Evolutionary conservation across 2,797 vertebrate genomes (phyloP).

Genomic region (Parauchenoglanis punctatus): DNA sequence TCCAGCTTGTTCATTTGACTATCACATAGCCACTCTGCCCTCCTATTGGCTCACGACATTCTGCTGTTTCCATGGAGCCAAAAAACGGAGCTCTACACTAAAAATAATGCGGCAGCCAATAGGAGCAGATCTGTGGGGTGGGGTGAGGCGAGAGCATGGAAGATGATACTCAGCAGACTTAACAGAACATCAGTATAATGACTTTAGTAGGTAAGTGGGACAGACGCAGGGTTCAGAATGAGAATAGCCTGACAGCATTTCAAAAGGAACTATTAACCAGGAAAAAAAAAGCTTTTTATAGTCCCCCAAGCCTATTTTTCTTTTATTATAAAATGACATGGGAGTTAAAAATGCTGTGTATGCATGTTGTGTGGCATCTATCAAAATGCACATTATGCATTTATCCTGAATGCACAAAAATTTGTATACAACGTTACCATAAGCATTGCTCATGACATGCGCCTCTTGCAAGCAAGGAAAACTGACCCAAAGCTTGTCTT

Average conservation of each 20-base stretch:
- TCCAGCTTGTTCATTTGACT: slow-evolving; percentile 54
- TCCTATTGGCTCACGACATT: slow-evolving; percentile 60
- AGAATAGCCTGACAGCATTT: slow-evolving; percentile 10
- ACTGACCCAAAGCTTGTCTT: neutral
- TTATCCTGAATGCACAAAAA: neutral
- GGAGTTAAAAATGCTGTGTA: neutral
- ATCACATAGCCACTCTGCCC: slow-evolving; percentile 43
- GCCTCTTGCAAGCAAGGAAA: neutral
- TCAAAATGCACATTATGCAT: neutral
- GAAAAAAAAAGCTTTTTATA: neutral
- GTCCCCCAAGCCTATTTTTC: neutral
- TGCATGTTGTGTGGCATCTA: neutral
- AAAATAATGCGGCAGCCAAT: slow-evolving; percentile 60
- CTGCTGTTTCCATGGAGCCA: slow-evolving; percentile 68
- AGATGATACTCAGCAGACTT: slow-evolving; percentile 43
- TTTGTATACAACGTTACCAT: neutral
- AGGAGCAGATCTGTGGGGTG: slow-evolving; percentile 25
- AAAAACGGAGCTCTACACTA: slow-evolving; percentile 54
- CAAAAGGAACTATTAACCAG: neutral
- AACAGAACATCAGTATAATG: slow-evolving; percentile 46
- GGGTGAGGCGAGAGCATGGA: slow-evolving; percentile 21
- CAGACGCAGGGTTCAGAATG: neutral
- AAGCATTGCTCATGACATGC: neutral
- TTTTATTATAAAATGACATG: neutral
- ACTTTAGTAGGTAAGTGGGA: slow-evolving; percentile 35